Base-by-base conservation (phyloP, 2,888 invertebrate species). In the Lingula anatina region DNA sequence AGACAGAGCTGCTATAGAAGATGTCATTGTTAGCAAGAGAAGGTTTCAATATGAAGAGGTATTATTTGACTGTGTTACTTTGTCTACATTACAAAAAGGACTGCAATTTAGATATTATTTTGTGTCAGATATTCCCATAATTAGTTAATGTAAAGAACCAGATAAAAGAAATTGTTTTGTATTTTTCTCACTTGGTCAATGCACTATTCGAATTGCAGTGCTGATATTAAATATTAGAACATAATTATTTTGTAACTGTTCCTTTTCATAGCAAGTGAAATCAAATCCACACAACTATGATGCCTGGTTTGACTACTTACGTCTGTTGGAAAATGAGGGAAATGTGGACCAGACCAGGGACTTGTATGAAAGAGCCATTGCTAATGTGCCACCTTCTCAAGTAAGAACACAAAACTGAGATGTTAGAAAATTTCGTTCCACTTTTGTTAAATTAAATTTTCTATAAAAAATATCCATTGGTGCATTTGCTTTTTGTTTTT, bases 231-330 rank as follows among this genome's bases (percentile, higher is more conserved):
- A n/a, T n/a, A n/a, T n/a, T n/a, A n/a, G n/a, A n/a, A n/a, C n/a
- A n/a, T n/a, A n/a, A n/a, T n/a, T n/a, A n/a, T n/a, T n/a, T n/a
- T n/a, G n/a, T n/a, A n/a, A n/a, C n/a, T n/a, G n/a, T n/a, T 46
- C n/a, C 27, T 51, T 43, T 52, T 69, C 71, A 20, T 85, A 94
- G 81, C 93, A 95, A 81, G 89, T 99, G 7, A 86, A 88, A 62
- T 86, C 87, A 55, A 96, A 97, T 81, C 91, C 96, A 1, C 89
- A 88, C 49, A 96, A 99, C 76, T 99, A 99, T 78, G 99, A 99
- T 81, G 93, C 95, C 2, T 99, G 99, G 99, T 99, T 99, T 81
- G 97, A 99, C 76, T 96, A 94, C 72, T 82, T 99, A 44, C 84
- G 95, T 62, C 81, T 99, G 35, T 85, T 99, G 54, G 97, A 99